Percentiles rank a stretch among this genome's conserved stretches.
Evolutionary conservation across 2,888 invertebrate species (phyloP).

Genomic region (Pterostichus madidus): DNA sequence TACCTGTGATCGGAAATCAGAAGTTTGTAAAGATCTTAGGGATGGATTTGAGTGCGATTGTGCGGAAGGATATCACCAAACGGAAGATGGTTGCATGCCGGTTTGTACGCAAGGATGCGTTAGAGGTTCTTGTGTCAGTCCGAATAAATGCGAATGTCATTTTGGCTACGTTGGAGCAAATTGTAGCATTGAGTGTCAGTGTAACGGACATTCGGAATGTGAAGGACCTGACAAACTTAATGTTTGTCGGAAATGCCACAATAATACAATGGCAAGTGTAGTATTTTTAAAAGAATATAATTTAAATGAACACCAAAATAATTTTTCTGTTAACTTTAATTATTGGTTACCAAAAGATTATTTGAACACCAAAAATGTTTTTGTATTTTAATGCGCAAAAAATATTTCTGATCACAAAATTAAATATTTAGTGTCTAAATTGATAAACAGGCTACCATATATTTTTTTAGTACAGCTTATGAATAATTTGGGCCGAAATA

Average conservation of each 20-base stretch:
- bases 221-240: slow-evolving; percentile 91
- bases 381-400: too few relatives aligned
- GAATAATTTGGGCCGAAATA: too few relatives aligned
- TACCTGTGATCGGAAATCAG: slow-evolving; percentile 91
- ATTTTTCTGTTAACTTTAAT: too few relatives aligned
- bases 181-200: slow-evolving; percentile 95
- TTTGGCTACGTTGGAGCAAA: slow-evolving; percentile 97
- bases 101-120: slow-evolving; percentile 92
- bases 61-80: slow-evolving; percentile 84
- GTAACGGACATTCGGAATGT: slow-evolving; percentile 96
- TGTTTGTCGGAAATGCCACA: slow-evolving; percentile 90
- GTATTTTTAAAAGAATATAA: too few relatives aligned
- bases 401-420: too few relatives aligned
- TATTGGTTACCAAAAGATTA: too few relatives aligned
- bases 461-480: too few relatives aligned
- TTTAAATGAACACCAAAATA: too few relatives aligned
- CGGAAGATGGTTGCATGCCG: slow-evolving; percentile 85
- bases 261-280: slow-evolving; percentile 89
- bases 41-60: slow-evolving; percentile 93
- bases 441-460: too few relatives aligned
- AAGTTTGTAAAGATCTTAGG: slow-evolving; percentile 91
- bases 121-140: slow-evolving; percentile 90
- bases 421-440: too few relatives aligned
- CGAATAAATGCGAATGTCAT: slow-evolving; percentile 92
- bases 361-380: too few relatives aligned